Conservation (phyloP, 2,888 invertebrate species). For the Phortica okadai region DNA sequence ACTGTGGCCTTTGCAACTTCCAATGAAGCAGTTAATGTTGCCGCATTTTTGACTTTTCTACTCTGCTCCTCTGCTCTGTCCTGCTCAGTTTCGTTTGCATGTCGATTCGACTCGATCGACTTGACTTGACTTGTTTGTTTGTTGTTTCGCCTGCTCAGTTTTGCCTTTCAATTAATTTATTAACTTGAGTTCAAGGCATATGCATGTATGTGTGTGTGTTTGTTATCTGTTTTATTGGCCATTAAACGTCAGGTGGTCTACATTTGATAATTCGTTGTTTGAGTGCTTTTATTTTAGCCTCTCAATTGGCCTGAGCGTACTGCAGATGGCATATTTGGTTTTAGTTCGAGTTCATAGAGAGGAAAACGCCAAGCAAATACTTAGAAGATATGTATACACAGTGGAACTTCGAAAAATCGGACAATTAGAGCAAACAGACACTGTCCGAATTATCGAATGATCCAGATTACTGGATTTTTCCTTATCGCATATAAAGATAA, state of each 20-base stretch:
- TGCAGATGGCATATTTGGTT: too few relatives aligned
- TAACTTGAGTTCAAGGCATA: conserved; percentile 32
- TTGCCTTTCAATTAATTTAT: conserved; percentile 55
- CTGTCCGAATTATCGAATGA: too few relatives aligned
- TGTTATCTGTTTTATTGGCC: conserved; percentile 39
- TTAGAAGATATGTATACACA: too few relatives aligned
- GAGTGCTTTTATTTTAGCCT: background rate
- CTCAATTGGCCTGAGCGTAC: too few relatives aligned
- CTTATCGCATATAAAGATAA: too few relatives aligned
- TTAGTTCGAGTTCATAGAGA: too few relatives aligned
- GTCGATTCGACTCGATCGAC: background rate
- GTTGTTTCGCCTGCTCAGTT: background rate
- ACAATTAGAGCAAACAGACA: too few relatives aligned
- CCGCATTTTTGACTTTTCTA: conserved; percentile 14
- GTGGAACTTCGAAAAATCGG: too few relatives aligned
- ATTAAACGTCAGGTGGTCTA: conserved; percentile 56
- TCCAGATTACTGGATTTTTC: too few relatives aligned
- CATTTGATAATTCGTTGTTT: background rate
- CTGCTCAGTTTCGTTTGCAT: too few relatives aligned
- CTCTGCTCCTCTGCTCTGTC: background rate
- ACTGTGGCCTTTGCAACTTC: conserved; percentile 31
- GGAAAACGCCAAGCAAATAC: too few relatives aligned
- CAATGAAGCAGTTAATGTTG: conserved; percentile 30
- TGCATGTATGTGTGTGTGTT: conserved; percentile 5
- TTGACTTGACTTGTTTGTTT: background rate